Evolutionary conservation across 2,797 vertebrate genomes (phyloP).

Genomic region (Urophycis tenuis): DNA sequence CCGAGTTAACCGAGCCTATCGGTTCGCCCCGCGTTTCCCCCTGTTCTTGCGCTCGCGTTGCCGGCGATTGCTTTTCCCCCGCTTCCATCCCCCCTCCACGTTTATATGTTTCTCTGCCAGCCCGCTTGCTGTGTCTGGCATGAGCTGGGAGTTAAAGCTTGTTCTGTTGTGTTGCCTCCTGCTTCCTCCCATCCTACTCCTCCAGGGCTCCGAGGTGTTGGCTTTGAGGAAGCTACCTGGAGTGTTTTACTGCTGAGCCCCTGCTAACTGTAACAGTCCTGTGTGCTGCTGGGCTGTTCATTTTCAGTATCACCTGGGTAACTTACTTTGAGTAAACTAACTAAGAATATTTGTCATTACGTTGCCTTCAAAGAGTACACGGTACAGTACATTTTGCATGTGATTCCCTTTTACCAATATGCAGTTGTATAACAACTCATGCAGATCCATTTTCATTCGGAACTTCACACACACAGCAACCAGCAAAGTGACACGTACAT

Average conservation of each 20-base stretch:
- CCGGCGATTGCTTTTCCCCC: slow-evolving; percentile 3
- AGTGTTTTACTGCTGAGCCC: neutral
- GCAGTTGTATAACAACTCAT: neutral
- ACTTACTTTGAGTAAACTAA: too few species aligned
- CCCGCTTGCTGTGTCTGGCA: neutral
- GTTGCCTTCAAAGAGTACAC: too few species aligned
- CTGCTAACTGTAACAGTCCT: too few species aligned
- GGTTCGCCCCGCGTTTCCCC: neutral
- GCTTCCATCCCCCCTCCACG: too few species aligned
- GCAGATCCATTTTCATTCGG: too few species aligned
- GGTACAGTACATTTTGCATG: too few species aligned
- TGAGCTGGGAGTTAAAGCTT: neutral
- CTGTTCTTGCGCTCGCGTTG: slow-evolving; percentile 19
- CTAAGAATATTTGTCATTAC: too few species aligned
- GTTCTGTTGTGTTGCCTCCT: too few species aligned
- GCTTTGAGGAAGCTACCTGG: neutral
- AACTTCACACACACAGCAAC: neutral
- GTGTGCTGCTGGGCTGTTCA: too few species aligned
- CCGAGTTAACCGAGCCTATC: neutral
- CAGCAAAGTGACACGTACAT: neutral
- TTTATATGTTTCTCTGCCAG: neutral
- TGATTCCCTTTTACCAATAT: neutral
- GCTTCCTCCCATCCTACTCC: neutral
- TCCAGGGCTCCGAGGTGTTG: neutral
- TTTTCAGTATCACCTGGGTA: too few species aligned